Evolutionary conservation across 2,888 invertebrate genomes (phyloP), one percentile per base, ranked within the genome.

Genomic region (Scaptomyza caliginosa): DNA sequence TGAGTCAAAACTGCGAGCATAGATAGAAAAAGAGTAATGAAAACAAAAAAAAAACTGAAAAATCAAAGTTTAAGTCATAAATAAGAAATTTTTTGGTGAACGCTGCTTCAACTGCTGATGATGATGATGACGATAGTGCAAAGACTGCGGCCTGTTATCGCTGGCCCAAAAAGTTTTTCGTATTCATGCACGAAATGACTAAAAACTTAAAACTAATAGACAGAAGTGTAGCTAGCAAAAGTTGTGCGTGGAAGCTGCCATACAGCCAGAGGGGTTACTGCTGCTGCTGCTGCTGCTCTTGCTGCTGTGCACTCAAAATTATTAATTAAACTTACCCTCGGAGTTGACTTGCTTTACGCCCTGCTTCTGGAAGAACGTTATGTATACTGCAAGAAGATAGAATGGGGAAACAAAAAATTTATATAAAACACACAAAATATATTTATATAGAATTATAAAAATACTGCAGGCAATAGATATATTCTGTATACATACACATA

Each of bases 251-350:
- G 60, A 21, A 63, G 50, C 50, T 58, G 26, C 38, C 32, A 32
- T 48, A 62, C 13, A 40, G 60, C 60, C 66, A 38, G 30, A 11
- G 46, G 63, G 34, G 11, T 11, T 40, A 10, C 49, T 46, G 40
- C 42, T 55, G 17, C 42, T 56, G n/a, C n/a, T n/a, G 36, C 50
- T 40, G 17, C 49, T 51, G 34, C 55, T n/a, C n/a, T n/a, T 54
- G 58, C 43, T 58, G 49, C 52, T 66, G 70, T 68, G 67, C 67
- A 66, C 75, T 71, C 65, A 72, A 88, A 88, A 86, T 88, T 86
- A 86, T 88, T 90, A 89, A 89, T 89, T 88, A 86, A 89, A 89
- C 91, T 91, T 90, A 91, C 91, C 89, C 76, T 90, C 90, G 46
- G 82, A 57, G 88, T 91, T 90, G 79, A 91, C 87, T 87, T 89